Evolutionary conservation across 1,140 invertebrate genomes (phyloP).

Genomic region (Anadara kagoshimensis): DNA sequence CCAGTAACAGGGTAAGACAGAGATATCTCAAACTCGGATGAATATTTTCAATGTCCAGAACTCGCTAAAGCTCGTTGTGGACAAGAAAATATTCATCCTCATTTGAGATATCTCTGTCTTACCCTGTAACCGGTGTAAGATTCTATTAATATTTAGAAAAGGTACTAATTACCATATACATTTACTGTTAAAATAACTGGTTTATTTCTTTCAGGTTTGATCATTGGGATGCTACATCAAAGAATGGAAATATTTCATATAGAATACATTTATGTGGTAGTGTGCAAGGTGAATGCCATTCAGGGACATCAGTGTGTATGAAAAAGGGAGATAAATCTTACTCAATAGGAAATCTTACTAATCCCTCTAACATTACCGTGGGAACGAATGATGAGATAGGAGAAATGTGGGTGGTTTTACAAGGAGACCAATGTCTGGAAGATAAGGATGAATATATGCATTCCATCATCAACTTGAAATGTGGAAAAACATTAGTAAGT

Average conservation of each 20-base stretch:
- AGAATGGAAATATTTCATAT: constrained; percentile 49
- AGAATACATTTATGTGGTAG: constrained; percentile 53
- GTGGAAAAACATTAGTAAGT: constrained; percentile 62
- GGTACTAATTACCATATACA: no score
- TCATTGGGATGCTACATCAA: constrained; percentile 42
- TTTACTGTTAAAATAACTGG: no score
- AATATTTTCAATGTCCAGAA: no score
- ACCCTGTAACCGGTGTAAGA: no score
- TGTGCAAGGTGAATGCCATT: constrained; percentile 34
- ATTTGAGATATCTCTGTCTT: no score
- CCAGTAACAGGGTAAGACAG: no score
- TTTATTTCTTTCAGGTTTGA: constrained; percentile 44
- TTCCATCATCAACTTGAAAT: constrained; percentile 63
- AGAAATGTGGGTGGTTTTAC: constrained; percentile 46
- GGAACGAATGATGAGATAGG: constrained; percentile 29
- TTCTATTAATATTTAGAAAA: no score
- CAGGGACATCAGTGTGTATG: constrained; percentile 46
- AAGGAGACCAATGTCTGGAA: constrained; percentile 50
- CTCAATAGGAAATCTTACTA: constrained; percentile 46
- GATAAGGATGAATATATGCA: constrained; percentile 32
- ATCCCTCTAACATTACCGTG: constrained; percentile 1
- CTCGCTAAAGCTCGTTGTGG: no score
- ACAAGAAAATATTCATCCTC: no score
- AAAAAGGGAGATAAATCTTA: constrained; percentile 25
- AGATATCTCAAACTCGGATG: no score